Evolutionary conservation across 2,113 vertebrate species (phyloP), one percentile per base, ranked within the genome.

Genomic region (Glaucidium brasilianum): DNA sequence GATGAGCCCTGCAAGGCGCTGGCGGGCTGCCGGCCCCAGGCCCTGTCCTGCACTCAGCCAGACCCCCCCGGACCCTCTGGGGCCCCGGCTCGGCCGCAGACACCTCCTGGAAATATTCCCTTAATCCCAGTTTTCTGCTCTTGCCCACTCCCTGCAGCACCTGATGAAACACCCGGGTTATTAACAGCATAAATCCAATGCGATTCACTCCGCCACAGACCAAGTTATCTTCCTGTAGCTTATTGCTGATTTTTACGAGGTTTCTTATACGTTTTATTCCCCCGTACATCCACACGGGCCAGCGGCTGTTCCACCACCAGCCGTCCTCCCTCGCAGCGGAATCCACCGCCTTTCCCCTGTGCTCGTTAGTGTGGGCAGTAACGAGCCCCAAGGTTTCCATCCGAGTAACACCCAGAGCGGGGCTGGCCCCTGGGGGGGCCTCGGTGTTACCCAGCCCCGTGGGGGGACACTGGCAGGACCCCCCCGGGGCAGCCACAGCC

Each of bases 131-230:
- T 52, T 47, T 56, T 52, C 56, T 76, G 43, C 64, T 92, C 58
- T 29, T 59, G 29, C 20, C 18, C 10, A 2, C 47, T 79, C 59
- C 29, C 35, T 30, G 66, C 25, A 37, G 39, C 35, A 26, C 15
- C 34, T 6, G 29, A 29, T 50, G 10, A 25, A 55, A 39, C 5
- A 35, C 5, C 29, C 6, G 0, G 2, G 9, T 15, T 18, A 8
- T 55, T 9, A 30, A 37, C 9, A 15, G 75, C 17, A 6, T 3
- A 27, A 60, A 37, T 6, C 49, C n/a, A 3, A 1, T 0, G 47
- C 30, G 5, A 3, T 27, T n/a, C 67, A 2, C 18, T 15, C 81
- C 4, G 1, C 35, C 47, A 62, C 53, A 34, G 19, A 21, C 9
- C 39, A 14, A 8, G 5, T 32, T 9, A 25, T 9, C 34, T 66